Evolutionary conservation across 2,888 invertebrate species (phyloP).

Genomic region (Hermodice carunculata): DNA sequence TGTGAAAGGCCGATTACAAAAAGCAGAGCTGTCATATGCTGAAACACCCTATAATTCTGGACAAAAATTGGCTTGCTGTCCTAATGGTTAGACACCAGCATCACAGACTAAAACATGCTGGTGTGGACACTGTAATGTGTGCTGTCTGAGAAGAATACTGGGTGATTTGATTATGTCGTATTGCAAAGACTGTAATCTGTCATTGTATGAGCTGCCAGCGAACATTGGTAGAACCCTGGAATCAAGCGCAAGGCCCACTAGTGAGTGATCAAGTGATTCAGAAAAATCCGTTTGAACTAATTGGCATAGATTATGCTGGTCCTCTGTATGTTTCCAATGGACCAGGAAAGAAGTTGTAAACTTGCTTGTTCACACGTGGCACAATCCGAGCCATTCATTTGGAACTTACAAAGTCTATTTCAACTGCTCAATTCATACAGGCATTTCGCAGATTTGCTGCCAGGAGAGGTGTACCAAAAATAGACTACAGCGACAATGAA

Average conservation of each 20-base stretch:
- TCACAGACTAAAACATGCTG: not conserved
- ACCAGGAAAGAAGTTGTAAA: slow-evolving; percentile 14
- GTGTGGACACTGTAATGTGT: not conserved
- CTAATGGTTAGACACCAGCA: not conserved
- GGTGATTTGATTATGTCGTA: not conserved
- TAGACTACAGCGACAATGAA: not conserved
- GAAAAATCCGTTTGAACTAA: slow-evolving; percentile 7
- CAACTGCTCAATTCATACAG: slow-evolving; percentile 6
- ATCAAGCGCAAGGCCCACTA: not conserved
- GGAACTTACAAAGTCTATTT: slow-evolving; percentile 1
- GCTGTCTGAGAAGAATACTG: not conserved
- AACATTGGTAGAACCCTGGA: not conserved
- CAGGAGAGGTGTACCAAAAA: slow-evolving; percentile 11
- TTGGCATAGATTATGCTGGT: slow-evolving; percentile 25
- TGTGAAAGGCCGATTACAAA: too few species aligned
- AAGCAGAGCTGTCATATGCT: not conserved
- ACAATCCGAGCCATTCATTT: slow-evolving; percentile 28
- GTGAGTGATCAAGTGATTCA: not conserved
- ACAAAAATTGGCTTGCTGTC: too few species aligned
- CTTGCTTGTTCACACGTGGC: slow-evolving; percentile 25
- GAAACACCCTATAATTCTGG: not conserved
- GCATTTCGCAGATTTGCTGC: slow-evolving; percentile 21
- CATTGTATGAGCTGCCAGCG: not conserved
- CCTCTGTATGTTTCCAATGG: slow-evolving; percentile 6
- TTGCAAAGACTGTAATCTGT: not conserved